These are phyloP conservation scores for Rhagoletis zephyria DNA, from an alignment of 1,140 invertebrate genomes.

Conservation along the genomic window DNA sequence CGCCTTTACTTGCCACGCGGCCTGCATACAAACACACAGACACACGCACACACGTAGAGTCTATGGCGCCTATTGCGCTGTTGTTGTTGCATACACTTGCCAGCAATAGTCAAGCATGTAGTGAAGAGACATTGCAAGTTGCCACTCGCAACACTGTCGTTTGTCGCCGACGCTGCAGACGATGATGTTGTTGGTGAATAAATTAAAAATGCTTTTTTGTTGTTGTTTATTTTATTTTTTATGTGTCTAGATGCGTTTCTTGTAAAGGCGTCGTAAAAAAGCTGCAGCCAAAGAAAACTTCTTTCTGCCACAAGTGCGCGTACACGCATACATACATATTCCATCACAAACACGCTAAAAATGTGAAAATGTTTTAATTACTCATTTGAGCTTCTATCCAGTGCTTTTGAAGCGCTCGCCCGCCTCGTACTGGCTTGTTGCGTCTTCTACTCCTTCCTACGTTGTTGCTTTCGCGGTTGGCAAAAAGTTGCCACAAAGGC, in stretches of 20 bases:
- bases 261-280: neutral
- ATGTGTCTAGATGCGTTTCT: neutral
- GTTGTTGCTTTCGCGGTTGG: conserved; percentile 11
- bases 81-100: neutral
- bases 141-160: conserved; percentile 17
- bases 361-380: conserved; percentile 71
- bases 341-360: conserved; percentile 1
- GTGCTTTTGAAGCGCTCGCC: neutral
- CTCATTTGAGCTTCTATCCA: conserved; percentile 61
- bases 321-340: neutral
- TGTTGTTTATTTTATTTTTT: neutral
- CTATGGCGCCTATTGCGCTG: neutral
- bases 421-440: no score
- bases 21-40: neutral
- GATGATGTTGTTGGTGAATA: neutral
- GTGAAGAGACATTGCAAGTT: conserved; percentile 27
- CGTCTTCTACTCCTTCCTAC: no score
- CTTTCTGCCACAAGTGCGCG: conserved; percentile 17
- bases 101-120: conserved; percentile 21
- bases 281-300: neutral
- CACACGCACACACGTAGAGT: neutral
- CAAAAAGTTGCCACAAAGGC: conserved; percentile 42
- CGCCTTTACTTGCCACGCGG: conserved; percentile 32
- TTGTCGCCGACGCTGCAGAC: neutral
- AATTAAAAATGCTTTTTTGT: neutral